phyloP scores from a whole-genome alignment of 2,888 invertebrate genomes.

The Lamellibrachia columna region DNA sequence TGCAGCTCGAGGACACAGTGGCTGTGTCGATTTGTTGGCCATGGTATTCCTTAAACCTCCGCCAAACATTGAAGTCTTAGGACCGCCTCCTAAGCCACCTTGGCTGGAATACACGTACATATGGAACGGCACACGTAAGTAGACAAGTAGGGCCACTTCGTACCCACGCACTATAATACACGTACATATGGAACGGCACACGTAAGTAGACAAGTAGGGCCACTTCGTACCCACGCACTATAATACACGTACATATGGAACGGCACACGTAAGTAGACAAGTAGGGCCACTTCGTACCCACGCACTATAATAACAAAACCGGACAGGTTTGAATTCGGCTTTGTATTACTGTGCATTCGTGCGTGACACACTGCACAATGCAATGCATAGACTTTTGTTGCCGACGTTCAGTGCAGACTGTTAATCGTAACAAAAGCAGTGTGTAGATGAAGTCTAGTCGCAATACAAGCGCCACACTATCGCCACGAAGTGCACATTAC shows the following conservation, averaged over 20 bases:
- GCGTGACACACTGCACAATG: neutral
- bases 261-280: neutral
- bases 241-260: neutral
- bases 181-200: conserved; percentile 12
- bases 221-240: no score
- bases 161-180: neutral
- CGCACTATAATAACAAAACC: neutral
- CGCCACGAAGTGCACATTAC: neutral
- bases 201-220: neutral
- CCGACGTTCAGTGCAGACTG: neutral
- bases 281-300: no score
- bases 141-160: neutral
- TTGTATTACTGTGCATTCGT: neutral
- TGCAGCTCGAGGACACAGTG: neutral
- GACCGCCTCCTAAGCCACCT: neutral
- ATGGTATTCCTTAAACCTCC: neutral
- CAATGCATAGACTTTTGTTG: neutral
- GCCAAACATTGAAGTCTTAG: neutral
- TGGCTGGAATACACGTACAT: neutral
- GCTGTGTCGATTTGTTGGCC: neutral
- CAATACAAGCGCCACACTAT: neutral
- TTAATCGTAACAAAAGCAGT: neutral
- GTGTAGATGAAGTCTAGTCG: neutral
- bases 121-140: conserved; percentile 16
- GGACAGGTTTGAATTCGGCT: neutral